Conservation (phyloP, 2,113 vertebrate species). For the Podarcis muralis region DNA sequence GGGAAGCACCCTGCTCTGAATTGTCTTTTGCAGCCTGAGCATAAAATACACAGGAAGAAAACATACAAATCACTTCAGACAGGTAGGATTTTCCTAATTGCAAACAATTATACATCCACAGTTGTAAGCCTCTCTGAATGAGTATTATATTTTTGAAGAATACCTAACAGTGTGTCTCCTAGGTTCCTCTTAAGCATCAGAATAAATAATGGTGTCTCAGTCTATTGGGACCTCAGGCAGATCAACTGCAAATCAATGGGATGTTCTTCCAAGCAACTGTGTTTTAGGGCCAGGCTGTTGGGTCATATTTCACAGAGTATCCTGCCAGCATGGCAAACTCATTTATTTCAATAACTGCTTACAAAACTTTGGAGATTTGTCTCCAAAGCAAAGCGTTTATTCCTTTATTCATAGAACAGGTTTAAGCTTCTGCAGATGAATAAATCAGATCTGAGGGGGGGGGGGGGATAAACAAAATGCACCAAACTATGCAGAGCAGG, state of each 20-base stretch:
- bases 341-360: background rate
- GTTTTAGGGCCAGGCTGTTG: background rate
- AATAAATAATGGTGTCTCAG: background rate
- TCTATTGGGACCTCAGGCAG: background rate
- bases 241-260: constrained; percentile 10
- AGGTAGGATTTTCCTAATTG: background rate
- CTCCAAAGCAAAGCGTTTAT: rapidly evolving
- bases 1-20: no score
- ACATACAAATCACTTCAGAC: background rate
- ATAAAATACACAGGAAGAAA: background rate
- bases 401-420: background rate
- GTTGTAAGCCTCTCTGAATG: background rate
- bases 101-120: background rate
- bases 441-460: background rate
- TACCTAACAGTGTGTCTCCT: background rate
- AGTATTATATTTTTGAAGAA: background rate
- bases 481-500: constrained; percentile 12
- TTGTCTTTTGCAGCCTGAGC: background rate
- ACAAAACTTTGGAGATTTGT: background rate
- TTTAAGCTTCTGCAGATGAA: background rate
- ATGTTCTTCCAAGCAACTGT: background rate
- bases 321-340: background rate
- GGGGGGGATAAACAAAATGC: background rate
- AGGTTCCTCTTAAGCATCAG: background rate
- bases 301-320: background rate